A percentile compares a stretch with the other conserved stretches of the same genome.
phyloP scores from a whole-genome alignment of 2,888 invertebrate genomes.

The Sarcophaga rosellei region DNA sequence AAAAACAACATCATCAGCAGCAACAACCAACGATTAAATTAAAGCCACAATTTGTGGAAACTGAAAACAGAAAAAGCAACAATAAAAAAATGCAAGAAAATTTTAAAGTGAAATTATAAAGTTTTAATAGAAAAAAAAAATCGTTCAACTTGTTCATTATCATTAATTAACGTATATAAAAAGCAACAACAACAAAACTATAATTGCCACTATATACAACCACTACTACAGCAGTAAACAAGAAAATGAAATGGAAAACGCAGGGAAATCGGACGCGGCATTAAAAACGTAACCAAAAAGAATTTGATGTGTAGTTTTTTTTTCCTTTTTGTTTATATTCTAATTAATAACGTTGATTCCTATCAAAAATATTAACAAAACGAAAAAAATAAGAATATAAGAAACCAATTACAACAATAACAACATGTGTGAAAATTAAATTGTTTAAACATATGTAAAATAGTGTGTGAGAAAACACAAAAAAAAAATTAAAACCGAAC shows the following conservation, averaged over 20 bases:
- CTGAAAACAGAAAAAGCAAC: slow-evolving; percentile 2
- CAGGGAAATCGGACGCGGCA: background rate
- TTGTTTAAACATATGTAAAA: slow-evolving; percentile 13
- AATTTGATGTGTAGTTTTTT: slow-evolving; percentile 3
- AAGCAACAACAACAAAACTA: slow-evolving; percentile 32
- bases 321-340: slow-evolving; percentile 52
- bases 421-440: slow-evolving; percentile 45
- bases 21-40: slow-evolving; percentile 1
- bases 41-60: slow-evolving; percentile 43
- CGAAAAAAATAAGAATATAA: slow-evolving; percentile 2
- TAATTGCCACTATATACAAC: slow-evolving; percentile 20
- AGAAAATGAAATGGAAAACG: slow-evolving; percentile 14
- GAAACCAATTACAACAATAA: slow-evolving; percentile 33
- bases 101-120: background rate
- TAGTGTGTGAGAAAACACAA: slow-evolving; percentile 19
- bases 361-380: slow-evolving; percentile 14
- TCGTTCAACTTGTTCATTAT: background rate
- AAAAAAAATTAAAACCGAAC: slow-evolving; percentile 19
- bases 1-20: slow-evolving; percentile 23
- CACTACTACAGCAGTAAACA: background rate
- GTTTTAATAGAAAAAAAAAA: background rate
- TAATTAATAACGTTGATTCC: slow-evolving; percentile 46
- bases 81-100: background rate
- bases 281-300: slow-evolving; percentile 1
- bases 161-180: background rate